Evolutionary conservation across 2,888 invertebrate genomes (phyloP).

Genomic region (Euclidia mi): DNA sequence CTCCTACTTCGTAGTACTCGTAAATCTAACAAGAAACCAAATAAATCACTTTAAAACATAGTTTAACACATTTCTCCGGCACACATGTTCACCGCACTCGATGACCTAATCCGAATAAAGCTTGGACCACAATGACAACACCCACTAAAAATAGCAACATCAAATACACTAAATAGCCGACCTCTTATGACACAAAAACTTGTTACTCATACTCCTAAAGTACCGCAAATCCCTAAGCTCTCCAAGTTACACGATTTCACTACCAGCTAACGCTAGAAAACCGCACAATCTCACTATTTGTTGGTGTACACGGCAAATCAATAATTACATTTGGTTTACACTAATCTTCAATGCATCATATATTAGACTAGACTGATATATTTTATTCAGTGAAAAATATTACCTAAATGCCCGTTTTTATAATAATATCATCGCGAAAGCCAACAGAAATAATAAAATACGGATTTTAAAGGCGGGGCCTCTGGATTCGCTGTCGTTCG

Average conservation of each 20-base stretch:
- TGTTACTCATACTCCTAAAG: conserved; percentile 50
- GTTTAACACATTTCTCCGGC: conserved; percentile 80
- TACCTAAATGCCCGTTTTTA: conserved; percentile 80
- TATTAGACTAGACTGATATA: conserved; percentile 19
- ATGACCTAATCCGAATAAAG: conserved; percentile 88
- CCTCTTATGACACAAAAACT: conserved; percentile 72
- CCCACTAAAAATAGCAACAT: conserved; percentile 91
- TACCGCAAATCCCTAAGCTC: conserved; percentile 55
- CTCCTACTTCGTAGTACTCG: conserved; percentile 78
- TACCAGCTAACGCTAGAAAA: conserved; percentile 67
- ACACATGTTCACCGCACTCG: conserved; percentile 86
- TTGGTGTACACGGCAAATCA: conserved; percentile 78
- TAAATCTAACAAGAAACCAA: conserved; percentile 85
- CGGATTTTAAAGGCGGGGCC: conserved; percentile 86
- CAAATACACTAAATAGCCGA: conserved; percentile 72
- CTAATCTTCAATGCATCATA: conserved; percentile 31
- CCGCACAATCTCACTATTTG: conserved; percentile 75
- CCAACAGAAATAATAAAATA: conserved; percentile 81
- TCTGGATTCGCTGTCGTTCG: conserved; percentile 81
- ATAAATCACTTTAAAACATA: conserved; percentile 75
- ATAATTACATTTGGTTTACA: conserved; percentile 72
- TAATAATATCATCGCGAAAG: conserved; percentile 84
- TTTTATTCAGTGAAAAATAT: conserved; percentile 52
- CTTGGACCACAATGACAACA: conserved; percentile 88
- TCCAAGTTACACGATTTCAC: conserved; percentile 63